A percentile compares a stretch with the other conserved stretches of the same genome.
Evolutionary conservation across 2,888 invertebrate genomes (phyloP).

Genomic region (Biston stratarius): DNA sequence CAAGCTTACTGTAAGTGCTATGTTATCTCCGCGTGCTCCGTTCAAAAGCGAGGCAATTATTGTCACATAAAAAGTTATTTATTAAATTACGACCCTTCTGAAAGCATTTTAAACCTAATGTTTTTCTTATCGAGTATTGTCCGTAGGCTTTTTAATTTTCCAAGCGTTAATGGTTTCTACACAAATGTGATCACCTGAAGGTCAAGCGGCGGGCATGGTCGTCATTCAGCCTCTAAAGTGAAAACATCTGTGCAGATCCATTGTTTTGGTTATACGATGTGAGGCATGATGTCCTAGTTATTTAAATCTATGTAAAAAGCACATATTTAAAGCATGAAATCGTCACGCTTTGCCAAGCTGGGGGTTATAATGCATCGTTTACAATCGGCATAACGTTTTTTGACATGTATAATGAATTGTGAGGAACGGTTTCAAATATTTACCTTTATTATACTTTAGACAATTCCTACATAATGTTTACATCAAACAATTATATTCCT

Average conservation of each 20-base stretch:
- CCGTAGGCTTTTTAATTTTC: conserved; percentile 73
- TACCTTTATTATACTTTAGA: conserved; percentile 25
- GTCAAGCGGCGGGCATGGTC: conserved; percentile 80
- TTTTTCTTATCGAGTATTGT: conserved; percentile 61
- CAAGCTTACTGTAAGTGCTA: conserved; percentile 86
- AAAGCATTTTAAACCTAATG: conserved; percentile 73
- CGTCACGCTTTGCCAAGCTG: conserved; percentile 83
- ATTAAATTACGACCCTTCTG: conserved; percentile 77
- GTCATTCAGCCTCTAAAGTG: conserved; percentile 66
- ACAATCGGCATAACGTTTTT: conserved; percentile 30
- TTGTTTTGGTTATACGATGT: conserved; percentile 77
- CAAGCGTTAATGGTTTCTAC: conserved; percentile 70
- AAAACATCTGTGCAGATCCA: conserved; percentile 67
- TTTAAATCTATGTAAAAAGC: conserved; percentile 65
- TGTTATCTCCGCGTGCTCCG: conserved; percentile 86
- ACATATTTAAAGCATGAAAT: conserved; percentile 76
- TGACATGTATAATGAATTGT: conserved; percentile 16
- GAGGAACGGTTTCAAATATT: conserved; percentile 17
- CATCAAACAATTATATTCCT: background rate
- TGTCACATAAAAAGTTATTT: conserved; percentile 78
- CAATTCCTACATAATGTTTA: background rate
- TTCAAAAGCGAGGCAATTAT: conserved; percentile 84
- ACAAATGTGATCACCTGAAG: conserved; percentile 60
- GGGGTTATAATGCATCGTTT: conserved; percentile 72
- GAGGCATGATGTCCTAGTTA: conserved; percentile 72